phyloP scores from a whole-genome alignment of 2,888 invertebrate genomes.

The Hartigia nigra region DNA sequence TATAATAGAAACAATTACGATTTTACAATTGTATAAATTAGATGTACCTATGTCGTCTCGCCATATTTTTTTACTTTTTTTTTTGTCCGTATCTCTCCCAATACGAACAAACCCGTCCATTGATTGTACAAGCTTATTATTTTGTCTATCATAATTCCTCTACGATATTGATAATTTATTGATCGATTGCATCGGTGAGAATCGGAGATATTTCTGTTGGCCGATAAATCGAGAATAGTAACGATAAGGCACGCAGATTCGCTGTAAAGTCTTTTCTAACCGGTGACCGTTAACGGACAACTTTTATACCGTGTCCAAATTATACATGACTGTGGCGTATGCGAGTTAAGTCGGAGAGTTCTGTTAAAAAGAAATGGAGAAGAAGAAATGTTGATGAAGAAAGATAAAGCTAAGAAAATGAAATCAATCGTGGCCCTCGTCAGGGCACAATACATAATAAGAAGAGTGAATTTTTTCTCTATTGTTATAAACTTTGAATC shows the following conservation, averaged over 20 bases:
- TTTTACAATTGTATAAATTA: not conserved
- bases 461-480: not conserved
- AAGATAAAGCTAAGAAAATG: not conserved
- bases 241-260: not conserved
- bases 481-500: not conserved
- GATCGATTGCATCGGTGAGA: not conserved
- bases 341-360: not conserved
- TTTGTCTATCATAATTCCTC: not conserved
- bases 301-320: not conserved
- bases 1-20: not conserved
- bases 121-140: not conserved
- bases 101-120: constrained; percentile 8
- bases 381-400: constrained; percentile 9
- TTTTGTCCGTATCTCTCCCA: not conserved
- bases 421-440: not conserved
- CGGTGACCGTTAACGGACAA: not conserved
- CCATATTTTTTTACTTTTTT: not conserved
- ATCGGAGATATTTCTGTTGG: not conserved
- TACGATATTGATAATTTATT: not conserved
- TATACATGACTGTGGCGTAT: not conserved
- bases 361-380: constrained; percentile 1
- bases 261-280: not conserved
- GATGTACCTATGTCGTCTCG: not conserved
- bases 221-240: not conserved
- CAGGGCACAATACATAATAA: not conserved